A percentile compares a stretch with the other conserved stretches of the same genome.
These are phyloP conservation scores for Caenorhabditis angaria DNA, from an alignment of 2,888 invertebrate species.

Conservation along the genomic window DNA sequence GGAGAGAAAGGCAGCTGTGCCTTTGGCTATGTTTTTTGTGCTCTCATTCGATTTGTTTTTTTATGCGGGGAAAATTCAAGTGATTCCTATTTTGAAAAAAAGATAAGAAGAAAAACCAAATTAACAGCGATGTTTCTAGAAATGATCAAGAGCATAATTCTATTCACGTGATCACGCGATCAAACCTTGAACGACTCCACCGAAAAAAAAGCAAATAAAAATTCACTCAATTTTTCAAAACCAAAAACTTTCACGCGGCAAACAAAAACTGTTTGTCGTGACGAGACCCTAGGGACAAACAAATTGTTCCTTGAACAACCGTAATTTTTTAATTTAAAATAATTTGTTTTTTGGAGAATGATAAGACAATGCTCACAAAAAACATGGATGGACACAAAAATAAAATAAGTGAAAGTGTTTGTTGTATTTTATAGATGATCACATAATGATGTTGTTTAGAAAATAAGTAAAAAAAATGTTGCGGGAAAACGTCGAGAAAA, in stretches of 20 bases:
- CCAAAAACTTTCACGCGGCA: background rate
- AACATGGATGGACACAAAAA: background rate
- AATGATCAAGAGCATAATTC: too few relatives aligned
- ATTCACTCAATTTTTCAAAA: too few relatives aligned
- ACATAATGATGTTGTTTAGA: too few relatives aligned
- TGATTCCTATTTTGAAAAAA: background rate
- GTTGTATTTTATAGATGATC: background rate
- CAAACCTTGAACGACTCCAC: too few relatives aligned
- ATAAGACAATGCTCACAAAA: background rate
- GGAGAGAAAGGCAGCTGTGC: background rate
- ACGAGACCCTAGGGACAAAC: too few relatives aligned
- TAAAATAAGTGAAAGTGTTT: background rate
- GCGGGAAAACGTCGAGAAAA: too few relatives aligned
- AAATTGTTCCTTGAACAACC: too few relatives aligned
- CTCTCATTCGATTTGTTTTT: too few relatives aligned
- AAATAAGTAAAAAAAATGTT: too few relatives aligned
- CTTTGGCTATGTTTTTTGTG: conserved; percentile 1
- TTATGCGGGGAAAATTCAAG: background rate
- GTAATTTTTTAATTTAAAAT: too few relatives aligned
- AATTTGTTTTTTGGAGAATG: background rate
- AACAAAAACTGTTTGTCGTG: background rate
- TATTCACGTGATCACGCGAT: too few relatives aligned
- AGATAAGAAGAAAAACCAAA: background rate
- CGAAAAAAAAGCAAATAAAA: too few relatives aligned
- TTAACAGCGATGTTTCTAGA: background rate